Conservation (phyloP, 2,113 vertebrate species). For the Turnix velox region DNA sequence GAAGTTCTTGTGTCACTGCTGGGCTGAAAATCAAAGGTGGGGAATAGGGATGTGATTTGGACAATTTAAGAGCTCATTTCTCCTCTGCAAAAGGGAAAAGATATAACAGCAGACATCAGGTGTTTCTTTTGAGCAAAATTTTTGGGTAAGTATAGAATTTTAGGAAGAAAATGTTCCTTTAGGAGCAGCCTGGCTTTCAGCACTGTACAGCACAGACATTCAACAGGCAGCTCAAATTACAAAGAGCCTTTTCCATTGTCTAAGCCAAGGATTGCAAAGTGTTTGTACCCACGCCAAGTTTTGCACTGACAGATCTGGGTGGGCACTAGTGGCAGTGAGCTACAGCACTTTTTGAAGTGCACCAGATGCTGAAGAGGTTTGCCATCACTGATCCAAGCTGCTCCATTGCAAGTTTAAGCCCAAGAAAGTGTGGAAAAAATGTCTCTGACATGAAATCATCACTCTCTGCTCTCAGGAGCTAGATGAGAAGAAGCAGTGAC, state of each 20-base stretch:
- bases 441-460: not conserved
- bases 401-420: not conserved
- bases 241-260: slow-evolving; percentile 8
- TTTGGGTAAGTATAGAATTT: not conserved
- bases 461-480: not conserved
- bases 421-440: not conserved
- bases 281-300: not conserved
- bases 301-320: not conserved
- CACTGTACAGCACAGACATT: not conserved
- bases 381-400: not conserved
- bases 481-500: not conserved
- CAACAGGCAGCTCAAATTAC: slow-evolving; percentile 1
- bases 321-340: not conserved
- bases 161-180: not conserved
- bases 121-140: not conserved
- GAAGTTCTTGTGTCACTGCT: not conserved
- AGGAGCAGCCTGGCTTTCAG: not conserved
- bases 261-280: not conserved
- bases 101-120: not conserved
- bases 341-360: not conserved
- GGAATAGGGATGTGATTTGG: not conserved
- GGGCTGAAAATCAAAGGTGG: not conserved
- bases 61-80: not conserved
- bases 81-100: not conserved
- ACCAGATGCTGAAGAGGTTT: not conserved